Conservation (phyloP, 2,113 vertebrate genomes). For the Saccopteryx bilineata region DNA sequence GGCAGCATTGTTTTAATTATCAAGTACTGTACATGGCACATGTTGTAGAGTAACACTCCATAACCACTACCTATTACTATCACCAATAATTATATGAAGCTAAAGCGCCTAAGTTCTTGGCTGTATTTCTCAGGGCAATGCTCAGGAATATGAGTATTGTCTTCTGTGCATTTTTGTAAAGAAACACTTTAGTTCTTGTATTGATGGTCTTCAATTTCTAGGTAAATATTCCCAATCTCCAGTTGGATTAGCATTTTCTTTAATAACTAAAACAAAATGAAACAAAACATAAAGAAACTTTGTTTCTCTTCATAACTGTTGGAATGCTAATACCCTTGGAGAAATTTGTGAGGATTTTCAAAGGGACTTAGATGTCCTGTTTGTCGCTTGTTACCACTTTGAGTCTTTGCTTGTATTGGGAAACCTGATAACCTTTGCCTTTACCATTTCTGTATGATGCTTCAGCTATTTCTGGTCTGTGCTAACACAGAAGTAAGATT, state of each 20-base stretch:
- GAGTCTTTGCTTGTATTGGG: background rate
- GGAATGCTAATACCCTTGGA: background rate
- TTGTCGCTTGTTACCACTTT: background rate
- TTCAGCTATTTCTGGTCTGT: background rate
- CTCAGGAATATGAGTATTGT: background rate
- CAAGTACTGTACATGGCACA: accelerated
- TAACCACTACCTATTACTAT: background rate
- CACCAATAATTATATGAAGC: background rate
- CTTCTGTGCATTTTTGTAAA: background rate
- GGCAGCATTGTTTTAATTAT: background rate
- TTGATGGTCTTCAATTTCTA: background rate
- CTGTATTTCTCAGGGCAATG: background rate
- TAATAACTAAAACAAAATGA: conserved; percentile 12
- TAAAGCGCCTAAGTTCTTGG: background rate
- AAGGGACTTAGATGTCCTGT: background rate
- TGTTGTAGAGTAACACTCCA: accelerated
- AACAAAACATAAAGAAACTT: background rate
- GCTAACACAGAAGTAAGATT: background rate
- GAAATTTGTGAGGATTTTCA: background rate
- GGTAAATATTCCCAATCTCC: background rate
- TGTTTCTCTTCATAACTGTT: accelerated
- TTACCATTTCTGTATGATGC: background rate
- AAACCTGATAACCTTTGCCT: background rate
- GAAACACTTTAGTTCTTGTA: background rate
- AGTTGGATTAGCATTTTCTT: background rate